Percentiles rank a stretch among this genome's conserved stretches.
Conservation (phyloP, 1,140 invertebrate species). For the Nixonia krombeini region DNA sequence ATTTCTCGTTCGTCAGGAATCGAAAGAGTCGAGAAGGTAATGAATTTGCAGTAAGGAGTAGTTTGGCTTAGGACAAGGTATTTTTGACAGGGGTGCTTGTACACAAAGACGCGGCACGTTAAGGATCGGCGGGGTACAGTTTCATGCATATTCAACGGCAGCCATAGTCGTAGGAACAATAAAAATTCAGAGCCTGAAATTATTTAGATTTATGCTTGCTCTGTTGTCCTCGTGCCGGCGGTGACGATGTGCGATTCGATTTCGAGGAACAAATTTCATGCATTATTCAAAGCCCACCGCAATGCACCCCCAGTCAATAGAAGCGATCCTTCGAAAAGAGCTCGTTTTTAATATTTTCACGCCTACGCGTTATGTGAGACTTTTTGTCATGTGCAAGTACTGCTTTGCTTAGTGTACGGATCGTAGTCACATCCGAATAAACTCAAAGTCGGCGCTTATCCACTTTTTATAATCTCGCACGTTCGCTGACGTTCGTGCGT, state of each 20-base stretch:
- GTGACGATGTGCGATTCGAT: constrained; percentile 66
- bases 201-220: constrained; percentile 70
- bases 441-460: constrained; percentile 27
- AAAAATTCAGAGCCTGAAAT: constrained; percentile 66
- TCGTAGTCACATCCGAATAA: constrained; percentile 36
- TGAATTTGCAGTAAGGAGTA: neutral
- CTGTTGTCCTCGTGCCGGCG: constrained; percentile 59
- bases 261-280: constrained; percentile 69
- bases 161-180: constrained; percentile 59
- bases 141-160: constrained; percentile 60
- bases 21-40: no score
- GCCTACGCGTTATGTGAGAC: constrained; percentile 26
- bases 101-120: constrained; percentile 43
- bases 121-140: constrained; percentile 30
- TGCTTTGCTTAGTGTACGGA: constrained; percentile 25
- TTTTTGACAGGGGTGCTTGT: constrained; percentile 26
- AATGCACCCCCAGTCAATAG: constrained; percentile 57
- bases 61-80: constrained; percentile 17
- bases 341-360: constrained; percentile 61
- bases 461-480: constrained; percentile 25
- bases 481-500: no score
- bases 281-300: constrained; percentile 64
- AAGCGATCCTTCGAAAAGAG: constrained; percentile 60
- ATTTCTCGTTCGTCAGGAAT: no score
- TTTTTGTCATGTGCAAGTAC: constrained; percentile 24